Evolutionary conservation across 2,797 vertebrate species (phyloP).

Genomic region (Epinephelus awoara): DNA sequence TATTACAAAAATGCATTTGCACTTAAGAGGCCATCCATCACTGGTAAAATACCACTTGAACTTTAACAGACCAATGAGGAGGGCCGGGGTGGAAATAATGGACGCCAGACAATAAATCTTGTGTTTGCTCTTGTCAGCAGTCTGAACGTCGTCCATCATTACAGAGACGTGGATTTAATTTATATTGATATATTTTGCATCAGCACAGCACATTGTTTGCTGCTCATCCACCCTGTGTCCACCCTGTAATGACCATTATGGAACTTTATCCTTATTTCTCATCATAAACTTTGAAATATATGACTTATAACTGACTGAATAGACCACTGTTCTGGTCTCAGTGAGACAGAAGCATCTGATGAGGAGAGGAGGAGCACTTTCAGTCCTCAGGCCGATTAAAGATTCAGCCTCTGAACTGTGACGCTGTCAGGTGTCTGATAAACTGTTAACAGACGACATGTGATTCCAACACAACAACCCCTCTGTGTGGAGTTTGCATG

Average conservation of each 20-base stretch:
- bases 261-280: not conserved
- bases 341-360: not conserved
- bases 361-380: not conserved
- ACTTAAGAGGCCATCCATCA: not conserved
- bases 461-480: not conserved
- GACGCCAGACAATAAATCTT: not conserved
- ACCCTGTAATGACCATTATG: not conserved
- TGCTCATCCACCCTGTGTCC: not conserved
- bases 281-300: not conserved
- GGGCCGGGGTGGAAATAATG: not conserved
- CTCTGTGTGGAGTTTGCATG: too few species aligned
- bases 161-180: not conserved
- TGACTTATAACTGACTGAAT: not conserved
- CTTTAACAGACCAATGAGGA: not conserved
- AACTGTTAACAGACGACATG: not conserved
- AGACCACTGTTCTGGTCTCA: not conserved
- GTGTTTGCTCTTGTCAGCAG: not conserved
- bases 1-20: not conserved
- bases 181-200: not conserved
- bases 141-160: not conserved
- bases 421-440: constrained; percentile 13
- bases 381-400: not conserved
- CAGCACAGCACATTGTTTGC: not conserved
- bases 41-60: not conserved
- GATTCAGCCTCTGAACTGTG: not conserved